Conservation (phyloP, 2,113 vertebrate genomes). For the Oryctolagus cuniculus region DNA sequence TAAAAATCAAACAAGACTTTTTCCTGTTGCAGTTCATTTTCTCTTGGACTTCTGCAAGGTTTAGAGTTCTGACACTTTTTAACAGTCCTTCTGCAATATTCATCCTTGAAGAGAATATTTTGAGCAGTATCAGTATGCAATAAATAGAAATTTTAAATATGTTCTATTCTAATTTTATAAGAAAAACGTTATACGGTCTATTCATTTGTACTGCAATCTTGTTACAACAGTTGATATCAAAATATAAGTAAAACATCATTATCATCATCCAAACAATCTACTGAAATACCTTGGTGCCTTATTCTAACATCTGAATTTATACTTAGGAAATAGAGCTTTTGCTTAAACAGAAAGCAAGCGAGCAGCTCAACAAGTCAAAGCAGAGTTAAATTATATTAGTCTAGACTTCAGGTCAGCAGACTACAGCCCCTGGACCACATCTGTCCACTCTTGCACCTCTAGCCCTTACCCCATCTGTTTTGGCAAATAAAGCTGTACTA, state of each 20-base stretch:
- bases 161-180: slow-evolving; percentile 32
- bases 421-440: background rate
- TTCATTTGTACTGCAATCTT: slow-evolving; percentile 22
- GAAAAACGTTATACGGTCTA: background rate
- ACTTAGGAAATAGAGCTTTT: background rate
- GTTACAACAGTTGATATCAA: background rate
- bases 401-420: background rate
- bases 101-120: background rate
- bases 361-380: background rate
- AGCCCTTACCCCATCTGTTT: too few relatives aligned
- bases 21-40: background rate
- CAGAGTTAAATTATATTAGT: background rate
- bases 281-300: background rate
- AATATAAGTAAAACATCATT: slow-evolving; percentile 54
- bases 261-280: background rate
- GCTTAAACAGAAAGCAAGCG: background rate
- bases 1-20: background rate
- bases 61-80: background rate
- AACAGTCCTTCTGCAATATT: background rate
- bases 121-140: background rate
- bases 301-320: background rate
- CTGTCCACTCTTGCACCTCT: background rate
- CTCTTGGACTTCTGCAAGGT: background rate
- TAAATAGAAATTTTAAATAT: background rate
- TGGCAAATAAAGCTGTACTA: background rate